Conservation (phyloP, 1,140 invertebrate genomes). For the Zaprionus davidi region DNA sequence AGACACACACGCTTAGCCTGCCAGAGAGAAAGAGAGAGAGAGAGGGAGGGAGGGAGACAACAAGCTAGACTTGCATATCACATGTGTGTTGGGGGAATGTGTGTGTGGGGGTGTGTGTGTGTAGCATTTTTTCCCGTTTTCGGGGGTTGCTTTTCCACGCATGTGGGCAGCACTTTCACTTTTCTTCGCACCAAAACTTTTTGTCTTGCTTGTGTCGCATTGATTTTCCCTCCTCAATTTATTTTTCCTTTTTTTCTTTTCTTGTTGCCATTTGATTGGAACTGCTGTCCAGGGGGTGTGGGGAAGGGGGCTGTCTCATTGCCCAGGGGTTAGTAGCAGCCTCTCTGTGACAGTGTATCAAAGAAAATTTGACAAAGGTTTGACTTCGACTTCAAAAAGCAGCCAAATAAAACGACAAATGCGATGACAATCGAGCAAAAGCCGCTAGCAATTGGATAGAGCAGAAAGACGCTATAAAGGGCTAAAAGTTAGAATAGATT, state of each 20-base stretch:
- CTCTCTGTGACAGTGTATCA: conserved; percentile 56
- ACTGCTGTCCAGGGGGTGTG: conserved; percentile 34
- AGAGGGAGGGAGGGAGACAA: too few species aligned
- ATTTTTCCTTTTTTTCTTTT: conserved; percentile 39
- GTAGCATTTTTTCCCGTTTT: conserved; percentile 27
- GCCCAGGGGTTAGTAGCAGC: conserved; percentile 51
- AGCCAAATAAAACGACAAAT: conserved; percentile 55
- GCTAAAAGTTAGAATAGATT: background rate
- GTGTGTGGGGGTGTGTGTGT: conserved; percentile 18
- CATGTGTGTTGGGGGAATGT: conserved; percentile 15
- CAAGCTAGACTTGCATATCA: conserved; percentile 18
- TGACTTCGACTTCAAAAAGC: conserved; percentile 59
- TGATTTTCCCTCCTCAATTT: conserved; percentile 44
- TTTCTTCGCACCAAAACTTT: conserved; percentile 67
- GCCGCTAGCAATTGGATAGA: conserved; percentile 8
- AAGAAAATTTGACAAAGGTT: conserved; percentile 72
- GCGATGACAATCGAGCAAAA: conserved; percentile 46
- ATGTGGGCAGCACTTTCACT: conserved; percentile 63
- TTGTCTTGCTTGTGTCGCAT: conserved; percentile 62
- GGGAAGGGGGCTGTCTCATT: conserved; percentile 37
- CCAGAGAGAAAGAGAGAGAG: conserved; percentile 13
- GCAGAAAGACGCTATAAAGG: background rate
- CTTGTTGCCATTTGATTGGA: conserved; percentile 68
- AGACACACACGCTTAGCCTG: conserved; percentile 36
- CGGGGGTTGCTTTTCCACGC: conserved; percentile 56